Base-by-base conservation (phyloP, 2,113 vertebrate genomes). In the Aepyceros melampus region DNA sequence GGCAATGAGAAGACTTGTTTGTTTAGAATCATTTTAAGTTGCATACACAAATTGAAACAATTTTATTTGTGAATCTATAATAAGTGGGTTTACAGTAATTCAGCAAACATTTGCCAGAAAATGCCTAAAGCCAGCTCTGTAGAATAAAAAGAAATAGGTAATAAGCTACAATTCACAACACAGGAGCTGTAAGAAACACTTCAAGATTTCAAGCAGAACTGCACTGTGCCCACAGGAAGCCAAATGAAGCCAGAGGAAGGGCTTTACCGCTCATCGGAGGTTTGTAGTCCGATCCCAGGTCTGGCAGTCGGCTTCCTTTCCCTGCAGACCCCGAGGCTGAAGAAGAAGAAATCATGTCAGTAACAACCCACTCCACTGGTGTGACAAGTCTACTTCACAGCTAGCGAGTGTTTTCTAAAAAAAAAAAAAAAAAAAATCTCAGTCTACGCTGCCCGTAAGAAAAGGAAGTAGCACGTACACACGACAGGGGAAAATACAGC, bases 281-380 rank as follows among this genome's bases (percentile, higher is more conserved):
- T 90, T 99, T 99, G 97, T 99, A 98, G 97, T 99, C 99, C 0
- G 98, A 95, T 93, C 99, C 99, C 0, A 98, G 56, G 91, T 99
- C 98, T 92, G 98, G 5, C 0, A 98, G 95, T 51, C 99, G 98
- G 83, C 98, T 98, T 93, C 99, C 99, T 79, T 99, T 99, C 78
- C 99, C 98, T 11, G 99, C 97, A 40, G 99, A 98, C 55, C 99
- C 99, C 45, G 99, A 99, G 45, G 99, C 99, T 99, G 98, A 82
- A 98, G 95, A 76, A 98, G 62, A 97, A 96, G 91, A 97, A 86
- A 81, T 53, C 64, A 60, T 16, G 53, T 98, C 51, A 98, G 36
- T 87, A 84, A 94, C 25, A 47, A 67, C 45, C 3, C 60, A 55
- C 5, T 12, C 29, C 12, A 89, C 0, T 64, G 83, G 60, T 25